Evolutionary conservation across 2,797 vertebrate genomes (phyloP).

Genomic region (Danionella dracula): DNA sequence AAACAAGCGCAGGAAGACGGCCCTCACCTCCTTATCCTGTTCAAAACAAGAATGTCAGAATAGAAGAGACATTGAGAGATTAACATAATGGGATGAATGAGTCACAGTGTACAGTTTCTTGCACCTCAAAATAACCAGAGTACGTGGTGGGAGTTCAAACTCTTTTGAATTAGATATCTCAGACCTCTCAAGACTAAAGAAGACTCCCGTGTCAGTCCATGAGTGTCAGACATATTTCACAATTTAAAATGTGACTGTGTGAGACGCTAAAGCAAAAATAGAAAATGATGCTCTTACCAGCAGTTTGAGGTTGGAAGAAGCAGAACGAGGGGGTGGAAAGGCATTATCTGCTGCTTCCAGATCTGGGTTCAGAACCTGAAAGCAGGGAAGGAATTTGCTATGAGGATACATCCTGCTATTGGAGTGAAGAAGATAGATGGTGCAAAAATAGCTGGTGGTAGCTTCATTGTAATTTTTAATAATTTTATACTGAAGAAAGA

Average conservation of each 20-base stretch:
- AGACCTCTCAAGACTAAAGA: slow-evolving; percentile 25
- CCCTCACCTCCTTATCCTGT: slow-evolving; percentile 96
- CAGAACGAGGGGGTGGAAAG: slow-evolving; percentile 88
- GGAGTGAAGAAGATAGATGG: not conserved
- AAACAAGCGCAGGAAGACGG: slow-evolving; percentile 94
- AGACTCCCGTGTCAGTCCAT: slow-evolving; percentile 21
- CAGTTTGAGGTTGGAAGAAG: slow-evolving; percentile 89
- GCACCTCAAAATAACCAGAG: slow-evolving; percentile 31
- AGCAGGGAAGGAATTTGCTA: not conserved
- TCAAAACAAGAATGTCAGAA: slow-evolving; percentile 35
- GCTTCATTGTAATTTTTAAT: too few species aligned
- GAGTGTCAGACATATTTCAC: slow-evolving; percentile 15
- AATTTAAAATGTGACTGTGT: not conserved
- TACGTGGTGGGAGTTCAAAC: slow-evolving; percentile 10
- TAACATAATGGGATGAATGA: slow-evolving; percentile 2
- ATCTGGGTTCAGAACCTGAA: slow-evolving; percentile 93
- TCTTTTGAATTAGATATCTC: slow-evolving; percentile 9
- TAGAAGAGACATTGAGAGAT: not conserved
- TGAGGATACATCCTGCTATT: slow-evolving; percentile 20
- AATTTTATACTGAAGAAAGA: too few species aligned
- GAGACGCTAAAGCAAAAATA: not conserved
- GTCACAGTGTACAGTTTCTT: slow-evolving; percentile 29
- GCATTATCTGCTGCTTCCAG: slow-evolving; percentile 96
- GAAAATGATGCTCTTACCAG: slow-evolving; percentile 76
- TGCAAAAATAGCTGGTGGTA: not conserved